Conservation (phyloP, 1,140 invertebrate species). For the Babylonia areolata region DNA sequence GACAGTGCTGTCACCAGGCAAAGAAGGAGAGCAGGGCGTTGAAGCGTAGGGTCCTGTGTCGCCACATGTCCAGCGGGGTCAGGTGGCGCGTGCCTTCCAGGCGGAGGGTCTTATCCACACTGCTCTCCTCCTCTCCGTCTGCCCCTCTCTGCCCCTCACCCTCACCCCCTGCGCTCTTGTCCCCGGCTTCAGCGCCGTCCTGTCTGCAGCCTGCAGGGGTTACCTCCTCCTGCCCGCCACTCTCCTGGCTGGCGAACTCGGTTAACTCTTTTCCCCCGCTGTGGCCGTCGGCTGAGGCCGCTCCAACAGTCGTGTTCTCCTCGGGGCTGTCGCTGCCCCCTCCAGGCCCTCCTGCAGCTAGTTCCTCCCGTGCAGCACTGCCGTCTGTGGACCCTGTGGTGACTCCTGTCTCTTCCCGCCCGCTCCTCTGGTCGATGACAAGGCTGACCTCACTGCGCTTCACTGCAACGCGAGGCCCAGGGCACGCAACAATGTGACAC, state of each 20-base stretch:
- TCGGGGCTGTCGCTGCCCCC: background rate
- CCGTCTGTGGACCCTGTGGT: background rate
- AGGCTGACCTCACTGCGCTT: background rate
- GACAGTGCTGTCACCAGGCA: conserved; percentile 37
- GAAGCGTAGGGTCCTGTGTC: background rate
- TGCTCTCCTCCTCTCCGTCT: background rate
- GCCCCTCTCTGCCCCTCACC: too few species aligned
- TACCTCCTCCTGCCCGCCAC: too few species aligned
- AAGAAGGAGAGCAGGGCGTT: conserved; percentile 17
- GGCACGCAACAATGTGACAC: too few species aligned
- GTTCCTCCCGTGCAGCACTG: background rate
- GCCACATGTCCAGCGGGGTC: conserved; percentile 32
- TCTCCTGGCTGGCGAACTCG: background rate
- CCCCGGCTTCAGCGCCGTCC: too few species aligned
- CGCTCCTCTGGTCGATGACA: background rate
- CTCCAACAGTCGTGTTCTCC: background rate
- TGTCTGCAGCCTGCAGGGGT: too few species aligned
- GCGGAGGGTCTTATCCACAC: background rate
- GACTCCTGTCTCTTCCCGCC: background rate
- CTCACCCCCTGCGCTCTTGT: too few species aligned
- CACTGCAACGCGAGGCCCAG: too few species aligned
- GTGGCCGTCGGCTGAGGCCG: background rate
- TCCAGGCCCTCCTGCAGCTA: background rate
- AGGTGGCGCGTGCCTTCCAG: background rate
- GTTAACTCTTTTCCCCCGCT: background rate